phyloP scores from a whole-genome alignment of 2,113 vertebrate genomes.

The Malurus cyaneus region DNA sequence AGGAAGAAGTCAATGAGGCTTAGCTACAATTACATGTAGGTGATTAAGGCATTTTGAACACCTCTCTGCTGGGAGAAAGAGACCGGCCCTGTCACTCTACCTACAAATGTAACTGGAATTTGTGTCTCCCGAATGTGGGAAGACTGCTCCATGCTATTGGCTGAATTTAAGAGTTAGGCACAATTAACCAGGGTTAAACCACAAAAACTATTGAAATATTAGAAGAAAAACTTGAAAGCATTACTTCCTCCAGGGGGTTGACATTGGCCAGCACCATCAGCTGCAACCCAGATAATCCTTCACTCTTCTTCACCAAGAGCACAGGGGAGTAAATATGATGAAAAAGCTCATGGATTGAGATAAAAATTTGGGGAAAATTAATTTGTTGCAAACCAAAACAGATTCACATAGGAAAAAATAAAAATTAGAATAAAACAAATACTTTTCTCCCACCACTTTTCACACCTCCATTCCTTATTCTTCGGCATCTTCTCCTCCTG shows the following conservation, averaged over 20 bases:
- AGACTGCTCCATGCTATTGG: neutral
- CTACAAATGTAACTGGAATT: neutral
- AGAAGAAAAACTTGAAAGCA: neutral
- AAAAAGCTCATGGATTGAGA: neutral
- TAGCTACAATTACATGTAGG: neutral
- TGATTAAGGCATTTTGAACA: neutral
- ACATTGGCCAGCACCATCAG: neutral
- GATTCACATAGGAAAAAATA: rapidly evolving
- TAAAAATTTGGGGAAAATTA: neutral
- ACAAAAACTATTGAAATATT: neutral
- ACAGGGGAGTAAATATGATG: neutral
- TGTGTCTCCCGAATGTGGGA: neutral
- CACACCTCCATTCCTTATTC: neutral
- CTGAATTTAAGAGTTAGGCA: neutral
- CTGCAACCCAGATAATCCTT: neutral
- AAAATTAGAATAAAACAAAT: neutral
- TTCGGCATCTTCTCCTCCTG: neutral
- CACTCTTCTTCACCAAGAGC: neutral
- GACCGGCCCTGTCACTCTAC: neutral
- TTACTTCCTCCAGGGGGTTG: neutral
- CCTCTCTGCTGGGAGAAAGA: neutral
- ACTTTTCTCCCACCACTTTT: rapidly evolving
- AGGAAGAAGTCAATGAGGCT: neutral
- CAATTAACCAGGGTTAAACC: neutral
- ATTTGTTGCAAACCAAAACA: too few relatives aligned